phyloP scores from a whole-genome alignment of 2,797 vertebrate species.

The Erpetoichthys calabaricus region DNA sequence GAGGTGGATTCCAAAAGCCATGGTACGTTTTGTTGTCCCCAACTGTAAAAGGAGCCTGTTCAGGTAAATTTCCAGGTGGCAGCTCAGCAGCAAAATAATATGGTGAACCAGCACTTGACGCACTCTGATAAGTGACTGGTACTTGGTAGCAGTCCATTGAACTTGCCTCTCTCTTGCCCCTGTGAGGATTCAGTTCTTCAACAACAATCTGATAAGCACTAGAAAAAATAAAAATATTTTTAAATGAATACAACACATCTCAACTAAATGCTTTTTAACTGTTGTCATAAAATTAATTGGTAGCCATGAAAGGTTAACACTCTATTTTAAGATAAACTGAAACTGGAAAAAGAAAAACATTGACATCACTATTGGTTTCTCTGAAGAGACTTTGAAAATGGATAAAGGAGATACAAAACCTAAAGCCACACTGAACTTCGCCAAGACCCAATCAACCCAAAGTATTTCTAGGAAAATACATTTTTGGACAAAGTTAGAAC shows the following conservation, averaged over 20 bases:
- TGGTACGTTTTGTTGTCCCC: slow-evolving; percentile 95
- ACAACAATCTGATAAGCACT: slow-evolving; percentile 95
- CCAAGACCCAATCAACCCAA: too few relatives aligned
- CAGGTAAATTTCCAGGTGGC: slow-evolving; percentile 74
- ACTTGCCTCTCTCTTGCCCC: slow-evolving; percentile 68
- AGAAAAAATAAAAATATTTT: slow-evolving; percentile 8
- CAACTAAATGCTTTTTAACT: neutral
- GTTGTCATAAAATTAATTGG: neutral
- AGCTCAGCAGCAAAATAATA: slow-evolving; percentile 94
- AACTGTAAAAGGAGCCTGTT: slow-evolving; percentile 85
- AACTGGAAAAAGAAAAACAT: too few relatives aligned
- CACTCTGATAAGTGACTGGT: slow-evolving; percentile 76
- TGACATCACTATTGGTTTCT: too few relatives aligned
- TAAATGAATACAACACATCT: neutral
- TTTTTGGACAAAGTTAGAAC: too few relatives aligned
- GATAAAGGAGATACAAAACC: too few relatives aligned
- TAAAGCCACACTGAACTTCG: too few relatives aligned
- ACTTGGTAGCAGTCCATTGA: slow-evolving; percentile 79
- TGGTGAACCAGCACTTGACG: slow-evolving; percentile 61
- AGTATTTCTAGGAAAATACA: too few relatives aligned
- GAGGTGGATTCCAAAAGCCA: slow-evolving; percentile 89
- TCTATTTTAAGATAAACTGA: too few relatives aligned
- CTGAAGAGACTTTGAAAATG: too few relatives aligned
- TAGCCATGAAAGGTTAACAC: neutral
- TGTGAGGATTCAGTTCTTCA: slow-evolving; percentile 74